Conservation (phyloP, 1,140 invertebrate species). For the Subanguina moxae region DNA sequence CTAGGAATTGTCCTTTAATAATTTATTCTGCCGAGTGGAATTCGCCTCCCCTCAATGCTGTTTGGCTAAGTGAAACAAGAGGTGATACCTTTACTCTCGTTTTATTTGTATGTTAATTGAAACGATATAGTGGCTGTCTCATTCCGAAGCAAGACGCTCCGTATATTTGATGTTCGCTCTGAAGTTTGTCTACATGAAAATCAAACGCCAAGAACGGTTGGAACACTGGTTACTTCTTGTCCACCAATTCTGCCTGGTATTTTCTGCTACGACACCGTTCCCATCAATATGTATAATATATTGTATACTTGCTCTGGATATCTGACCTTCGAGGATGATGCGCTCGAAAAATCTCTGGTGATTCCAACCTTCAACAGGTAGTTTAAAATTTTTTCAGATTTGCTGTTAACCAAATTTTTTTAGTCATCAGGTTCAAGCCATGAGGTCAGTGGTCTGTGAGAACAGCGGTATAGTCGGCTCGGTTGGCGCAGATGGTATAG, state of each 20-base stretch:
- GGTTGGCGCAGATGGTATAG: slow-evolving; percentile 4
- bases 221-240: not conserved
- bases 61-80: not conserved
- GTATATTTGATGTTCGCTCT: slow-evolving; percentile 4
- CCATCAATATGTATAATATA: not conserved
- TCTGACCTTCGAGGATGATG: not conserved
- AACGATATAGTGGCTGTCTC: not conserved
- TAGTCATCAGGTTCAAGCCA: slow-evolving; percentile 9
- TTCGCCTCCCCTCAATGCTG: not conserved
- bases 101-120: not conserved
- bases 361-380: slow-evolving; percentile 5
- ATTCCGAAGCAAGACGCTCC: not conserved
- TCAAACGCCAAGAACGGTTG: not conserved
- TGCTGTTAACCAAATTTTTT: not conserved
- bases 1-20: not conserved
- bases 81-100: not conserved
- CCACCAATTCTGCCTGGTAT: slow-evolving; percentile 4
- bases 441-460: not conserved
- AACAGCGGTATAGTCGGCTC: not conserved
- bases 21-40: not conserved
- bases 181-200: not conserved
- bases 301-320: not conserved
- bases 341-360: slow-evolving; percentile 5
- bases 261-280: slow-evolving; percentile 7
- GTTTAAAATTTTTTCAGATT: not conserved